These are phyloP conservation scores for Atrichornis clamosus DNA, from an alignment of 2,113 vertebrate species.

Conservation along the genomic window DNA sequence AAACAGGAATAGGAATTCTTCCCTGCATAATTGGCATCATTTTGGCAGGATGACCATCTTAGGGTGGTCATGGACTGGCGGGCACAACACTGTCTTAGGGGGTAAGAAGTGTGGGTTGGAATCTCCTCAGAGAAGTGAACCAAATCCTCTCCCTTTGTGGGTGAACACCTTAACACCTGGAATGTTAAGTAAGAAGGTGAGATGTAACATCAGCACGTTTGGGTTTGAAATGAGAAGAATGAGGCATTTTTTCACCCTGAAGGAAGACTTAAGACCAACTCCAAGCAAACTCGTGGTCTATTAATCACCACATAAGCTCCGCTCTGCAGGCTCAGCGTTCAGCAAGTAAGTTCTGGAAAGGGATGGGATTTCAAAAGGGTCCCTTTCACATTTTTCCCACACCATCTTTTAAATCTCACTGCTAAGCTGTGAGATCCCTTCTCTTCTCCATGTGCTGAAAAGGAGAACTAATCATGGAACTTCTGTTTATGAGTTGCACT, in stretches of 20 bases:
- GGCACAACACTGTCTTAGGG: not conserved
- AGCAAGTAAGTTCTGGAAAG: not conserved
- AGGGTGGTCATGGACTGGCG: not conserved
- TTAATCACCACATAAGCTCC: not conserved
- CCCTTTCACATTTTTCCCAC: not conserved
- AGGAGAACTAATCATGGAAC: not conserved
- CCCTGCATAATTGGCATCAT: rapidly evolving
- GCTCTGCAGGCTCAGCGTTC: not conserved
- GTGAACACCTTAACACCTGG: not conserved
- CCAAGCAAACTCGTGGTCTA: not conserved
- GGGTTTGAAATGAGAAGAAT: not conserved
- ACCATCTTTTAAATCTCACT: not conserved
- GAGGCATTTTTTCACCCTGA: not conserved
- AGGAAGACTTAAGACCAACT: not conserved
- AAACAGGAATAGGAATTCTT: not conserved
- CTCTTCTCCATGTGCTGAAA: not conserved
- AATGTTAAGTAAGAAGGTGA: not conserved
- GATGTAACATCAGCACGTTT: not conserved
- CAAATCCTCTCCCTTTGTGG: not conserved
- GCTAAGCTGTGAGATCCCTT: not conserved
- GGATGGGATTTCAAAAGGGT: not conserved
- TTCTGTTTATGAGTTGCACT: not conserved
- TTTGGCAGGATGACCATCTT: not conserved
- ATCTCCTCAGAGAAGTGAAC: not conserved
- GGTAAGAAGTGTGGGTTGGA: not conserved